phyloP scores from a whole-genome alignment of 2,888 invertebrate species.

The Hydrotaea cyrtoneurina region DNA sequence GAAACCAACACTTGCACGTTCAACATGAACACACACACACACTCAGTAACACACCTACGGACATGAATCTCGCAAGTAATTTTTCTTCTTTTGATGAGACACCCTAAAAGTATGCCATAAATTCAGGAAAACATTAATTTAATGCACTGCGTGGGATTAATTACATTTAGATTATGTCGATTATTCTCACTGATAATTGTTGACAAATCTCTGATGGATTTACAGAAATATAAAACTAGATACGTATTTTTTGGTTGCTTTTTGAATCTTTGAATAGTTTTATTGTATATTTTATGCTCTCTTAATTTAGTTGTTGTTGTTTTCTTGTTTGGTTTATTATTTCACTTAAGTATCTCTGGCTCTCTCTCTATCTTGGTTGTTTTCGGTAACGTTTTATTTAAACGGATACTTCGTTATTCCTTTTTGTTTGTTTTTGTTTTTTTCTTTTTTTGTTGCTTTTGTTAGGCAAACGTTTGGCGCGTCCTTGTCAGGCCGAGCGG shows the following conservation, averaged over 20 bases:
- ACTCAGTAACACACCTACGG: not conserved
- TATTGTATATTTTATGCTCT: not conserved
- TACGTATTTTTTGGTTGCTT: not conserved
- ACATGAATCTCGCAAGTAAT: not conserved
- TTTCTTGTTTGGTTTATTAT: not conserved
- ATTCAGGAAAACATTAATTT: not conserved
- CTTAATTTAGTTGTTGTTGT: not conserved
- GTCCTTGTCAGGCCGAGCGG: constrained; percentile 36
- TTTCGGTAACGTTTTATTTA: constrained; percentile 8
- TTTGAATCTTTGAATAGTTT: not conserved
- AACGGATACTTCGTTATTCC: constrained; percentile 32
- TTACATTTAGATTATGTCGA: constrained; percentile 8
- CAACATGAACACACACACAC: not conserved
- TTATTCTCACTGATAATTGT: not conserved
- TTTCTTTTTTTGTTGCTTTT: constrained; percentile 27
- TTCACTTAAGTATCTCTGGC: constrained; percentile 14
- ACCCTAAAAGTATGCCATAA: constrained; percentile 38
- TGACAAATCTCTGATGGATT: not conserved
- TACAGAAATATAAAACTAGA: not conserved
- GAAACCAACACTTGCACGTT: too few relatives aligned
- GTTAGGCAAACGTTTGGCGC: constrained; percentile 27
- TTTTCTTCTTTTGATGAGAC: not conserved
- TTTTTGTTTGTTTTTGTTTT: constrained; percentile 45
- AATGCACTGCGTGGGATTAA: not conserved
- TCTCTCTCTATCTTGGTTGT: constrained; percentile 4